Conservation (phyloP, 2,113 vertebrate species). For the Cyprinus carpio region DNA sequence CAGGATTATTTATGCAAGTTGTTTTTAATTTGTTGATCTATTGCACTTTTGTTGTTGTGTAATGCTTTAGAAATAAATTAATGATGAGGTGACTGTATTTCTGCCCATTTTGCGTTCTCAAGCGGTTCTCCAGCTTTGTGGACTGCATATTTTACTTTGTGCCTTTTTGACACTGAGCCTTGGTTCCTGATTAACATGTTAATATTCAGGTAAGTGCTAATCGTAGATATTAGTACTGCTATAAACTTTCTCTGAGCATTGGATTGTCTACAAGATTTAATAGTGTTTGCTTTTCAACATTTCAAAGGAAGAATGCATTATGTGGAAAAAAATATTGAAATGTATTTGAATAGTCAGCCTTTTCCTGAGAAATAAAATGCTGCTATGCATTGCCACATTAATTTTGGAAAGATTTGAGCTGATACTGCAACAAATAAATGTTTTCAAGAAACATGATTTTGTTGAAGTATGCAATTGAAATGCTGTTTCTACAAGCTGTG, state of each 20-base stretch:
- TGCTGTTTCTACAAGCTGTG: not conserved
- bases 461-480: not conserved
- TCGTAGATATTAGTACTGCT: not conserved
- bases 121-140: slow-evolving; percentile 10
- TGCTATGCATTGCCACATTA: not conserved
- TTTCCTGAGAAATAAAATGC: not conserved
- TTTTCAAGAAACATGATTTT: no score
- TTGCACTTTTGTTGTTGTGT: slow-evolving; percentile 12
- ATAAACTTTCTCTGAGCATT: not conserved
- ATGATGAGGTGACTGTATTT: not conserved
- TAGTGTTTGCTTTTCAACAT: not conserved
- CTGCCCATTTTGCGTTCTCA: not conserved
- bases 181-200: slow-evolving; percentile 32
- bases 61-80: not conserved
- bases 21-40: not conserved
- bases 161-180: slow-evolving; percentile 27
- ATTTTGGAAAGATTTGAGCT: not conserved
- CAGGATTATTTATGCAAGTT: not conserved
- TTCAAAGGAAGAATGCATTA: not conserved
- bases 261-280: not conserved
- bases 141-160: slow-evolving; percentile 1
- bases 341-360: not conserved
- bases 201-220: slow-evolving; percentile 33
- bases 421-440: not conserved
- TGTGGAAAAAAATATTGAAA: not conserved